phyloP scores from a whole-genome alignment of 2,797 vertebrate species.

The Clarias laeviceps region DNA sequence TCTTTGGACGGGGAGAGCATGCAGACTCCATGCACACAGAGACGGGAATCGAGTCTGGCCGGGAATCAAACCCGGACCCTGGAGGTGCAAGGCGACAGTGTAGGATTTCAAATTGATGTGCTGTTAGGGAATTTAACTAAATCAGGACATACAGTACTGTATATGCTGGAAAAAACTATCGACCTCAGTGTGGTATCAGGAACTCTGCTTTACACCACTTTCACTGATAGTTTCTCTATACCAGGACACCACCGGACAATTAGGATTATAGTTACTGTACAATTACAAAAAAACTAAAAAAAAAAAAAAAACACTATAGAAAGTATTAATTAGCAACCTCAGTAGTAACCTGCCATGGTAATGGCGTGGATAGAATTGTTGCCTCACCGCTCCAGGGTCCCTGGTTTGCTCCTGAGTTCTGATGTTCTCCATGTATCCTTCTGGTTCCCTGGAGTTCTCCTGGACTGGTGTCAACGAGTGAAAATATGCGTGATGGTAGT shows the following conservation, averaged over 20 bases:
- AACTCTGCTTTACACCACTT: too few species aligned
- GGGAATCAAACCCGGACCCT: too few species aligned
- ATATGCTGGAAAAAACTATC: not conserved
- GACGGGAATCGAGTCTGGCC: too few species aligned
- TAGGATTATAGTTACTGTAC: too few species aligned
- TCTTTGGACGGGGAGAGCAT: too few species aligned
- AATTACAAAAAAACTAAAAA: too few species aligned
- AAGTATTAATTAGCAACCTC: not conserved
- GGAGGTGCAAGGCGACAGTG: too few species aligned
- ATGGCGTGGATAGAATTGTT: not conserved
- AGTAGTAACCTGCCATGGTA: not conserved
- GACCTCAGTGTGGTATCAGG: not conserved
- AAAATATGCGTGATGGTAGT: not conserved
- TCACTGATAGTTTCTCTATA: not conserved
- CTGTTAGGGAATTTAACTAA: not conserved
- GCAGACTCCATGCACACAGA: too few species aligned
- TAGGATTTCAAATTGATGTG: not conserved
- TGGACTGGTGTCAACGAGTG: not conserved
- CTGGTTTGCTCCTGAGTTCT: not conserved
- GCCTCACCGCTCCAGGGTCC: not conserved
- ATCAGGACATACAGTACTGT: not conserved
- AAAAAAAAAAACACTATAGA: not conserved
- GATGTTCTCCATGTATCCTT: not conserved
- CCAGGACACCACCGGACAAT: not conserved
- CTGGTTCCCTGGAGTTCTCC: not conserved